phyloP scores from a whole-genome alignment of 1,140 invertebrate species.

The Bombus terrestris region DNA sequence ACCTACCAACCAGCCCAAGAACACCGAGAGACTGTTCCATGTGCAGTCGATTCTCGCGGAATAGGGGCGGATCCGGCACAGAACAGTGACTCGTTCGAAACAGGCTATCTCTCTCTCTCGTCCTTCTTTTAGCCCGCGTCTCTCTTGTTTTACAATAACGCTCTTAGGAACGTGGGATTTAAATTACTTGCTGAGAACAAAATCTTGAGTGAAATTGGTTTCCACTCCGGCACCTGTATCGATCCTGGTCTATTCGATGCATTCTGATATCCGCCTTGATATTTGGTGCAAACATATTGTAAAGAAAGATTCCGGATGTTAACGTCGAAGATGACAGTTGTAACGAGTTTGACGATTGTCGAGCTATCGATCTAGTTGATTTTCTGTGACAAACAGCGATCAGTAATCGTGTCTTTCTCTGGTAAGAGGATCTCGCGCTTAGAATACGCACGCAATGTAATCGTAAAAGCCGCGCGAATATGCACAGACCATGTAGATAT shows the following conservation, averaged over 20 bases:
- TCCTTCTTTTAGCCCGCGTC: not conserved
- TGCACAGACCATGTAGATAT: not conserved
- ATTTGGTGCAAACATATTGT: not conserved
- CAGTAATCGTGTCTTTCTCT: rapidly evolving
- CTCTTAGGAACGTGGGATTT: conserved; percentile 34
- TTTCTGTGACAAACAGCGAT: not conserved
- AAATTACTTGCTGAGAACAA: conserved; percentile 29
- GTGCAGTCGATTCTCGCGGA: conserved; percentile 11
- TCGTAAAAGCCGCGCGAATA: not conserved
- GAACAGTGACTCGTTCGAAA: not conserved
- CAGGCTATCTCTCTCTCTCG: too few relatives aligned
- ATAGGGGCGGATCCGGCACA: conserved; percentile 17
- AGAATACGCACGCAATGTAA: not conserved
- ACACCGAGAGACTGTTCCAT: not conserved
- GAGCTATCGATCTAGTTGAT: not conserved
- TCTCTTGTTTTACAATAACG: conserved; percentile 38
- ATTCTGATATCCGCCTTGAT: too few relatives aligned
- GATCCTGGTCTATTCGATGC: not conserved
- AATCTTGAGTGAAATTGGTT: conserved; percentile 36
- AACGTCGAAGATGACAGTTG: too few relatives aligned
- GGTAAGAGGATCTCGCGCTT: not conserved
- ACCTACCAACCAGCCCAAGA: conserved; percentile 3
- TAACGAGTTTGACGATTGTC: too few relatives aligned
- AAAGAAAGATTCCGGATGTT: too few relatives aligned
- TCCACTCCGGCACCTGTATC: not conserved